A percentile compares a stretch with the other conserved stretches of the same genome.
Evolutionary conservation across 2,797 vertebrate species (phyloP).

Genomic region (Eulemur rubriventer): DNA sequence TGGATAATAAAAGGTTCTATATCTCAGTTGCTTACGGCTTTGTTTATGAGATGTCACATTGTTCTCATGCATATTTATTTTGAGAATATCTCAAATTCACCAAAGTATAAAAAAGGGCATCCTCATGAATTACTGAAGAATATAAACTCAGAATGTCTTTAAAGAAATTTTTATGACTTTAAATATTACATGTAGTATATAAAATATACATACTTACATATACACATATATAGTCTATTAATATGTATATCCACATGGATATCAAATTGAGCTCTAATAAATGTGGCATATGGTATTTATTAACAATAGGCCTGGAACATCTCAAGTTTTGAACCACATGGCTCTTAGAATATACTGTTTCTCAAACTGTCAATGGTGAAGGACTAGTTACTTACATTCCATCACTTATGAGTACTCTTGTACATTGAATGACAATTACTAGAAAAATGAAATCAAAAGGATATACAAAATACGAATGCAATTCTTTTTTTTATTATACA

Average conservation of each 20-base stretch:
- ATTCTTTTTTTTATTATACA: not conserved
- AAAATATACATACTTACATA: not conserved
- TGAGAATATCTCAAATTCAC: not conserved
- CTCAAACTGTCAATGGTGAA: not conserved
- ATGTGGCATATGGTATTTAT: not conserved
- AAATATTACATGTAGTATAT: not conserved
- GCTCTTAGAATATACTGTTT: not conserved
- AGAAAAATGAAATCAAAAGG: not conserved
- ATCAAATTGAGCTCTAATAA: not conserved
- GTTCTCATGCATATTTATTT: not conserved
- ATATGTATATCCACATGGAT: not conserved
- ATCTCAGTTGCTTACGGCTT: not conserved
- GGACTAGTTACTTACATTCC: not conserved
- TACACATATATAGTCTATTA: not conserved
- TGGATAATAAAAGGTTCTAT: not conserved
- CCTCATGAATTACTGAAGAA: not conserved
- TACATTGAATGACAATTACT: not conserved
- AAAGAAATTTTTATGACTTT: constrained; percentile 8
- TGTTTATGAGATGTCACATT: not conserved
- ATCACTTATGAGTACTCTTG: not conserved
- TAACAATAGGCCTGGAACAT: not conserved
- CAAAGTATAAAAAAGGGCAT: not conserved
- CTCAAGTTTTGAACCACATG: not conserved
- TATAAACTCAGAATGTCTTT: constrained; percentile 7
- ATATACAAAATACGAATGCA: not conserved